phyloP scores from a whole-genome alignment of 1,140 invertebrate genomes.

The Drosophila arizonae region DNA sequence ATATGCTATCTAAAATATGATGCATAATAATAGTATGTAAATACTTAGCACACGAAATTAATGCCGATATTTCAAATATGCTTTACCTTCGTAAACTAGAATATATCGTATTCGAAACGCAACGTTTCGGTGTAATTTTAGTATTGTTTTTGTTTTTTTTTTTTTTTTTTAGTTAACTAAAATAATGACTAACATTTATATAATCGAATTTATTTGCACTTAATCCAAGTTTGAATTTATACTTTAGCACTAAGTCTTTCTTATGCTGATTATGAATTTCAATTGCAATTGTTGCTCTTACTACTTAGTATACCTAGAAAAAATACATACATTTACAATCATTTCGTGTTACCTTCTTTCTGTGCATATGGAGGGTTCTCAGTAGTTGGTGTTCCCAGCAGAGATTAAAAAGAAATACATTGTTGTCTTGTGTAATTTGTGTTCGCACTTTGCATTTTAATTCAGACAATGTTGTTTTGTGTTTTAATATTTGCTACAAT shows the following conservation, averaged over 20 bases:
- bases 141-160: no score
- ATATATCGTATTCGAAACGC: slow-evolving; percentile 50
- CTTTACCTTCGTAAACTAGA: slow-evolving; percentile 10
- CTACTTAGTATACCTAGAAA: slow-evolving; percentile 71
- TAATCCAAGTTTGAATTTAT: slow-evolving; percentile 36
- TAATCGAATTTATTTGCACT: slow-evolving; percentile 57
- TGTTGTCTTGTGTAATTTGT: slow-evolving; percentile 12
- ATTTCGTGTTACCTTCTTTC: slow-evolving; percentile 32
- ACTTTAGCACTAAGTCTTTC: slow-evolving; percentile 69
- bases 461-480: slow-evolving; percentile 56
- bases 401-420: slow-evolving; percentile 35
- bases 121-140: slow-evolving; percentile 14
- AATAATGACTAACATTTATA: slow-evolving; percentile 72
- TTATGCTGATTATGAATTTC: slow-evolving; percentile 56
- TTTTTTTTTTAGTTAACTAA: slow-evolving; percentile 56
- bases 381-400: slow-evolving; percentile 17
- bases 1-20: slow-evolving; percentile 40
- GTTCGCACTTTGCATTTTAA: slow-evolving; percentile 50
- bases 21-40: slow-evolving; percentile 32
- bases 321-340: slow-evolving; percentile 40
- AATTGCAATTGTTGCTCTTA: slow-evolving; percentile 53
- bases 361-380: slow-evolving; percentile 65
- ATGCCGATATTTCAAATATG: slow-evolving; percentile 29
- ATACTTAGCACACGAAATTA: slow-evolving; percentile 26
- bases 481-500: slow-evolving; percentile 54